Conservation (phyloP, 2,113 vertebrate species). For the Aegotheles bennettii region DNA sequence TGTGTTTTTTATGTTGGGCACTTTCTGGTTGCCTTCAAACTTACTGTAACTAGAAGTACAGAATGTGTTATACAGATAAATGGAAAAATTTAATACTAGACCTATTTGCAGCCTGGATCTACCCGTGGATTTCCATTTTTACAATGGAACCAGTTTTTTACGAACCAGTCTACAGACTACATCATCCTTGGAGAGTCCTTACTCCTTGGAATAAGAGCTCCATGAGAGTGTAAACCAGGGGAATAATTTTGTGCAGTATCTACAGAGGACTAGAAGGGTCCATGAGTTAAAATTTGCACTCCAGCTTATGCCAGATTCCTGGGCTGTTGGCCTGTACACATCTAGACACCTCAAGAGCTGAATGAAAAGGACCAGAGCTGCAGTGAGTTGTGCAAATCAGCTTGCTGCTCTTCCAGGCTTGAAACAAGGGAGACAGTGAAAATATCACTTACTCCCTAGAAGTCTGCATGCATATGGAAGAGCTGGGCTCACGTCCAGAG, state of each 20-base stretch:
- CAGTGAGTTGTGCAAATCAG: neutral
- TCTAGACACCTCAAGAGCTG: neutral
- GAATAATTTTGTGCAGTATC: neutral
- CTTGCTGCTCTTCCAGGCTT: neutral
- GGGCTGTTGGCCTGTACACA: accelerated
- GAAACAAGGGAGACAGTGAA: neutral
- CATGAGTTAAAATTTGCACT: neutral
- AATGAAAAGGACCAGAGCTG: neutral
- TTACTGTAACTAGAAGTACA: too few species aligned
- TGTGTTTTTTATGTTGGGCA: neutral
- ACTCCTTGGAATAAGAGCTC: neutral
- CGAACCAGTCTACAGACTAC: neutral
- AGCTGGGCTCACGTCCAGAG: neutral
- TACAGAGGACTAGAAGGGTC: accelerated
- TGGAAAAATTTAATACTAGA: neutral
- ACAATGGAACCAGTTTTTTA: too few species aligned
- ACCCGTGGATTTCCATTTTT: neutral
- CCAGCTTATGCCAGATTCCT: neutral
- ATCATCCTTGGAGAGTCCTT: neutral
- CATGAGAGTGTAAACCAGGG: accelerated
- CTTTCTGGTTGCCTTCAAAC: neutral
- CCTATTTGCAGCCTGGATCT: neutral
- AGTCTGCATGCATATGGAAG: neutral
- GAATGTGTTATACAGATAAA: too few species aligned
- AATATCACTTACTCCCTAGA: neutral